Base-by-base conservation (phyloP, 2,113 vertebrate species). In the Marcusenius ussheri region DNA sequence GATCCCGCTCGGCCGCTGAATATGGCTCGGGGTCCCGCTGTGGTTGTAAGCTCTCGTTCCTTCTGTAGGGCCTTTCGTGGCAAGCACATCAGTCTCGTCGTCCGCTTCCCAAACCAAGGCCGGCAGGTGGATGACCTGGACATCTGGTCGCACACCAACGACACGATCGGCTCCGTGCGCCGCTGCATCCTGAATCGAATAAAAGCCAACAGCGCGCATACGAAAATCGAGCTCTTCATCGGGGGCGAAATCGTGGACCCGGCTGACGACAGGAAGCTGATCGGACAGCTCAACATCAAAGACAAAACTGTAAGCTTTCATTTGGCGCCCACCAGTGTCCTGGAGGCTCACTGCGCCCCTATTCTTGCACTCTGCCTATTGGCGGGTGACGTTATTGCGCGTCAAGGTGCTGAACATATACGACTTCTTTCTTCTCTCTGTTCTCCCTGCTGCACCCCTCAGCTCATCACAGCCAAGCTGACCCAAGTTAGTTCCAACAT, bases 401-500 rank as follows among this genome's bases (percentile, higher is more conserved):
- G 24, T 53, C 6, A 77, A 77, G 70, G 11, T 77, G 31, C 70
- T 39, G 70, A 11, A 77, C 70, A 17, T 35, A 6, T 5, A n/a
- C 3, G 27, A 50, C 2, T 6, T 21, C n/a, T 53, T 45, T 49
- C 50, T 35, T 51, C 21, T 88, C 13, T 66, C 66, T 45, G 9
- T 17, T 13, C 53, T n/a, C 19, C 53, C 35, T 88, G 56, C 19
- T 31, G 21, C 56, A 39, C 42, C 35, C 35, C 17, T 50, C 53
- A 99, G 98, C 94, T 99, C 94, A 99, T 99, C 93, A 99, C 98
- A 11, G 98, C 98, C 92, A 99, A 99, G 95, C 97, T 99, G 93
- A 99, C 98, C 80, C 98, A 99, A 95, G 98, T 99, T 95, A 99
- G 98, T 95, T 97, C 98, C 95, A 99, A 99, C 95, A 99, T 99